A percentile compares a stretch with the other conserved stretches of the same genome.
Conservation (phyloP, 2,888 invertebrate genomes). For the Brachycybe producta region DNA sequence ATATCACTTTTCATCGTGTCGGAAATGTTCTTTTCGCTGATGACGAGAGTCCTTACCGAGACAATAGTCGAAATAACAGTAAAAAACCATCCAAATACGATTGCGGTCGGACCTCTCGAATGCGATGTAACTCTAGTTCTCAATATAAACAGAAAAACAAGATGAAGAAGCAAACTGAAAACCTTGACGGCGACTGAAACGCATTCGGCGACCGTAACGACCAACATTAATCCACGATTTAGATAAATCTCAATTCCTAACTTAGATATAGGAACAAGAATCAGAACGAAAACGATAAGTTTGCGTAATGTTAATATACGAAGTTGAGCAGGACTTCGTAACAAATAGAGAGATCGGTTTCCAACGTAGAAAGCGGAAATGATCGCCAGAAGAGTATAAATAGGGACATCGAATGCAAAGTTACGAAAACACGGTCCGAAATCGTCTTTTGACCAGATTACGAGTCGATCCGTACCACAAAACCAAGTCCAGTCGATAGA, state of each 20-base stretch:
- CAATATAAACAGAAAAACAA: conserved; percentile 4
- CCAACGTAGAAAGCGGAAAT: conserved; percentile 72
- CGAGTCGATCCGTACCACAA: conserved; percentile 11
- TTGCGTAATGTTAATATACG: conserved; percentile 51
- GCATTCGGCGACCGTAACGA: conserved; percentile 43
- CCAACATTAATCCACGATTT: conserved; percentile 34
- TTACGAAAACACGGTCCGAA: conserved; percentile 76
- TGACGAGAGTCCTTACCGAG: conserved; percentile 51
- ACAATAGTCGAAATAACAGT: conserved; percentile 53
- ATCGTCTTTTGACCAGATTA: conserved; percentile 45
- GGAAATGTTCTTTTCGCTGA: conserved; percentile 16
- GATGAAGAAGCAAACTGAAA: conserved; percentile 68
- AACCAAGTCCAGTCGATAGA: conserved; percentile 14
- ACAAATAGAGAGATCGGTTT: conserved; percentile 47
- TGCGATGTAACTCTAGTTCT: conserved; percentile 36
- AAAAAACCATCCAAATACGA: conserved; percentile 55
- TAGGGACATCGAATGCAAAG: conserved; percentile 56
- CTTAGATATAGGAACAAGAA: conserved; percentile 52
- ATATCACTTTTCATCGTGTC: neutral
- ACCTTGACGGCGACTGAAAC: conserved; percentile 55
- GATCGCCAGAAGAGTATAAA: conserved; percentile 56
- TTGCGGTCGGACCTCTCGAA: conserved; percentile 56
- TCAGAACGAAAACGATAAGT: conserved; percentile 47
- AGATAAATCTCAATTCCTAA: conserved; percentile 34
- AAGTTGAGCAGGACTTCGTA: conserved; percentile 49